Base-by-base conservation (phyloP, 2,797 vertebrate species). In the Pteropus rufus region DNA sequence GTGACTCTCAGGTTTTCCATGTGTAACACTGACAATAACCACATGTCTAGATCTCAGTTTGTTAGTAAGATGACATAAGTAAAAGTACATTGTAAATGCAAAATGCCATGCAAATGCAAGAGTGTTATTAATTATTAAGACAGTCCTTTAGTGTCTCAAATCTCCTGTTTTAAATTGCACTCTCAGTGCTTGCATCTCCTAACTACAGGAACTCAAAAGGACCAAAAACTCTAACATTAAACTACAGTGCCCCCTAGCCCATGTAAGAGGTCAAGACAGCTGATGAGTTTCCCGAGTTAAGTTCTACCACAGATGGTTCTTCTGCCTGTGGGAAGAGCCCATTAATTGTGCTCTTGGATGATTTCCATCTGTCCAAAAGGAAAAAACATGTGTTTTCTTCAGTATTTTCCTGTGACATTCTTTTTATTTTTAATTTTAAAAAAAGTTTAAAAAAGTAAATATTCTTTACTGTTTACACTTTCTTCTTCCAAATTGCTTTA, bases 231-330 rank as follows among this genome's bases (percentile, higher is more conserved):
- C 52, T 93, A 97, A 85, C 60, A 54, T 96, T 97, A 49, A 86
- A 80, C 97, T 94, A 16, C 79, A 95, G 94, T 56, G 95, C 95
- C 96, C 93, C 96, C 96, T 98, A 96, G 88, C 92, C 49, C 54
- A 16, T 19, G 44, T 49, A 81, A 52, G 77, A 5, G 10, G 84
- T 88, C 46, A 97, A 44, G 36, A 70, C 85, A 89, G 49, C 41
- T 34, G 23, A 88, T 21, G 36, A 67, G 29, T 54, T 60, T 64
- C 44, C 4, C 2, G 58, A 84, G 19, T 54, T 54, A 36, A 69
- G 36, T 60, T 90, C 21, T 5, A 31, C 15, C n/a, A 60, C 77
- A 93, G 64, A 77, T 83, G 58, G 82, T 56, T 93, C 75, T 69
- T 54, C 65, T 54, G 88, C 85, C 70, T 64, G 29, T 92, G 67